Evolutionary conservation across 2,797 vertebrate species (phyloP), one percentile per base, ranked within the genome.

Genomic region (Crenuchus spilurus): DNA sequence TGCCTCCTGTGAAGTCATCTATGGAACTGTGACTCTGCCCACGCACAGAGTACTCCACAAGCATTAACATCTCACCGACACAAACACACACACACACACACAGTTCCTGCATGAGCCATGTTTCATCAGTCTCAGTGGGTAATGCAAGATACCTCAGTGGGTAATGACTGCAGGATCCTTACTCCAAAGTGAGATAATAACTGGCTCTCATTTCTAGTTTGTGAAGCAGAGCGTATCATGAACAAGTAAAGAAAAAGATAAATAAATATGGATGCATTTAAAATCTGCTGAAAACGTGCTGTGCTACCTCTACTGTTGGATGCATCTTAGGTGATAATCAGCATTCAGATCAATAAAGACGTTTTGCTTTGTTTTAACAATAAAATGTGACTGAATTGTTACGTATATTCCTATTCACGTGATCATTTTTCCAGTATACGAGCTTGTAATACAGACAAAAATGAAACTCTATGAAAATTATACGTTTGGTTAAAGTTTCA

Each of bases 1-100:
- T 75, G 77, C 75, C 80, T 82, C 80, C 77, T 77, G 77, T 80
- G 75, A 82, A 80, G 77, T 54, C 71, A 79, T 76, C 67, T 72
- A 74, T 79, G 65, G 63, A 67, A 63, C 68, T 72, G 72, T 75
- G 63, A 75, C 57, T 75, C 72, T 72, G 54, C 75, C 75, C 77
- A 80, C 64, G 69, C 72, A 7, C 37, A 28, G 80, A 76, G 76
- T 79, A 76, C 71, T 77, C 71, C 74, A 79, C 46, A 70, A 37
- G 58, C 65, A 79, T 77, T 82, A 82, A 75, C 71, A 77, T 75
- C 61, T 66, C 54, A 60, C 35, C 26, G 4, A 66, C n/a, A 24
- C 60, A 58, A 44, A 51, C 48, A 67, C 58, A 70, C 67, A 70
- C 18, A 75, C 57, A 63, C 30, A 70, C 51, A 77, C 24, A 70